phyloP scores from a whole-genome alignment of 2,113 vertebrate genomes.

The Miniopterus natalensis region DNA sequence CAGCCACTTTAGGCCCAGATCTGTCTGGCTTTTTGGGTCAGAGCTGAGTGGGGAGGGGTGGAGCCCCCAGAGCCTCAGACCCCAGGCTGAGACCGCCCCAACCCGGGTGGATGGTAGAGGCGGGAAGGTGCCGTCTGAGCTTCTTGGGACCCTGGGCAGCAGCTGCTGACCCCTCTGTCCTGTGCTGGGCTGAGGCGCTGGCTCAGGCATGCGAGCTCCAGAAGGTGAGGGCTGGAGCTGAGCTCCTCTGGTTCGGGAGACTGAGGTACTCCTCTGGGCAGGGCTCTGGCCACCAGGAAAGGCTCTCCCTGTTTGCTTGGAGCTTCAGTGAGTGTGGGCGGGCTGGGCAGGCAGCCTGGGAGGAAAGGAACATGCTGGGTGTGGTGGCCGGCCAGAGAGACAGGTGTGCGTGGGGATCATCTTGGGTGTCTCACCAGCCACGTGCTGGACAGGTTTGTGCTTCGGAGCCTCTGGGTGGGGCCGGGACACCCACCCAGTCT shows the following conservation, averaged over 20 bases:
- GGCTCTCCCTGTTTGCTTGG: background rate
- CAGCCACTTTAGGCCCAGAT: background rate
- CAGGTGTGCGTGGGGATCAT: background rate
- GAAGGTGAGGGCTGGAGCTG: background rate
- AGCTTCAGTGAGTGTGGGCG: background rate
- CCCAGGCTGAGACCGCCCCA: too few species aligned
- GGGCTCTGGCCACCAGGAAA: background rate
- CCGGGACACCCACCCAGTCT: background rate
- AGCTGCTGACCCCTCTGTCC: background rate
- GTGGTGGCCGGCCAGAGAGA: background rate
- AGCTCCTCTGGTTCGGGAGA: too few species aligned
- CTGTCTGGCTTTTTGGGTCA: background rate
- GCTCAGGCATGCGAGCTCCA: background rate
- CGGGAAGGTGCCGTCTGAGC: background rate
- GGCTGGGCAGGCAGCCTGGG: background rate
- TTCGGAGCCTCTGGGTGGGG: background rate
- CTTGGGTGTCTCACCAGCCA: background rate
- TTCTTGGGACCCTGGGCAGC: too few species aligned
- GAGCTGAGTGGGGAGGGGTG: fast-evolving
- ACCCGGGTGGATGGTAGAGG: fast-evolving
- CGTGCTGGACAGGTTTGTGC: background rate
- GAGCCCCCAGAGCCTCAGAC: background rate
- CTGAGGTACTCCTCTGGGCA: background rate
- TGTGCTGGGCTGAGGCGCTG: background rate
- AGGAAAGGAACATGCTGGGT: background rate